Base-by-base conservation (phyloP, 2,113 vertebrate species). In the Cnemophilus loriae region DNA sequence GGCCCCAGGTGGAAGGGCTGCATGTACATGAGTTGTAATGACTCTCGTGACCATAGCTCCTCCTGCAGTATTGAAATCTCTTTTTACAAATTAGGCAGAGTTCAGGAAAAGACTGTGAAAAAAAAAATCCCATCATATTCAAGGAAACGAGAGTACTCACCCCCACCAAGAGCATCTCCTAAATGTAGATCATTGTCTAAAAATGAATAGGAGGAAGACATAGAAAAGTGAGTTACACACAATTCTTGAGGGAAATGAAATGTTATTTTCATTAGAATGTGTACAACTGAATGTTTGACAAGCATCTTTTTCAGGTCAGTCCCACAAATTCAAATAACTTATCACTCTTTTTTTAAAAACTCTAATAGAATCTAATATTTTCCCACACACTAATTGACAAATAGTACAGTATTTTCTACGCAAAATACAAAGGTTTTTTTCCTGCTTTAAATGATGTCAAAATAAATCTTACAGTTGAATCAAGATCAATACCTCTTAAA, bases 131-230 rank as follows among this genome's bases (percentile, higher is more conserved):
- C 3, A 6, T 55, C 42, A 19, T 49, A 30, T 39, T 15, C 61
- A 17, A 84, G 56, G 21, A 84, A 59, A 57, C 50, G 60, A 80
- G 6, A 84, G 11, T 75, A 97, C 95, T 97, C 60, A 97, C 93
- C 95, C 10, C 95, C 94, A 70, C 83, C 87, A 56, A 95, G 27
- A 19, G 89, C 95, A 73, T 97, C 95, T 94, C 92, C 96, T 93
- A 97, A 95, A 67, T 97, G 68, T 32, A 97, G 74, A 28, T 96
- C 95, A 7, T 92, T 93, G 87, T 95, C 94, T 96, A 59, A 89
- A 96, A 92, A 86, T 18, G 7, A 75, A 77, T 76, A 67, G 11
- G 26, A 87, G 18, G 10, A 57, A 83, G 61, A 57, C 37, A 14
- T 11, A 79, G 4, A 92, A 61, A 74, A 86, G 20, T 73, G 73